Conservation (phyloP, 2,797 vertebrate species). For the Cephalopachus bancanus region DNA sequence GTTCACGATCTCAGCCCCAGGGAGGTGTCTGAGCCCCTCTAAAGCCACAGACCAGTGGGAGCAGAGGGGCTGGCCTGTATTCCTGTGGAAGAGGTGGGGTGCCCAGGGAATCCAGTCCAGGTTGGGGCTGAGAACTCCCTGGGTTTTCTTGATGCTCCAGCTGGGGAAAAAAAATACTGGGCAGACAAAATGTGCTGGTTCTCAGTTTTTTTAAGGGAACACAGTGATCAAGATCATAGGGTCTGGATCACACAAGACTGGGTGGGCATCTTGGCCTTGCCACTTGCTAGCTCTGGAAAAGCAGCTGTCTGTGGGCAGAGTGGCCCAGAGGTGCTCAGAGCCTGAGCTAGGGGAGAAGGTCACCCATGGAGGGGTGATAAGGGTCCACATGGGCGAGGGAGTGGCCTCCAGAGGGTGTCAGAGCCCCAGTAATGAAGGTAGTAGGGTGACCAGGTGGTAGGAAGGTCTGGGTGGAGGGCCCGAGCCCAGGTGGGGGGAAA, state of each 20-base stretch:
- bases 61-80: neutral
- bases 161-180: neutral
- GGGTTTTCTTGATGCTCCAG: rapidly evolving
- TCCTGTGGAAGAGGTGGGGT: rapidly evolving
- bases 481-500: too few relatives aligned
- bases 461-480: neutral
- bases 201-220: neutral
- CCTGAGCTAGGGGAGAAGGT: neutral
- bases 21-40: neutral
- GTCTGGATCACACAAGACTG: neutral
- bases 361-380: neutral
- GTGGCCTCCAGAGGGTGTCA: neutral
- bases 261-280: neutral
- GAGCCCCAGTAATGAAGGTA: neutral
- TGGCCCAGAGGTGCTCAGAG: neutral
- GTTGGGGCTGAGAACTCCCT: neutral
- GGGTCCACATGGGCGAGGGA: rapidly evolving
- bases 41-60: neutral
- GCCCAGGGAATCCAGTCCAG: neutral
- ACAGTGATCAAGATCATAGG: rapidly evolving
- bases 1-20: neutral
- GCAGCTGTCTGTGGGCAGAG: rapidly evolving
- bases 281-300: neutral
- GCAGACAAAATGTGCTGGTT: neutral
- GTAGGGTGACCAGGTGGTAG: neutral